Evolutionary conservation across 2,797 vertebrate species (phyloP), one percentile per base, ranked within the genome.

Genomic region (Acestrorhynchus altus): DNA sequence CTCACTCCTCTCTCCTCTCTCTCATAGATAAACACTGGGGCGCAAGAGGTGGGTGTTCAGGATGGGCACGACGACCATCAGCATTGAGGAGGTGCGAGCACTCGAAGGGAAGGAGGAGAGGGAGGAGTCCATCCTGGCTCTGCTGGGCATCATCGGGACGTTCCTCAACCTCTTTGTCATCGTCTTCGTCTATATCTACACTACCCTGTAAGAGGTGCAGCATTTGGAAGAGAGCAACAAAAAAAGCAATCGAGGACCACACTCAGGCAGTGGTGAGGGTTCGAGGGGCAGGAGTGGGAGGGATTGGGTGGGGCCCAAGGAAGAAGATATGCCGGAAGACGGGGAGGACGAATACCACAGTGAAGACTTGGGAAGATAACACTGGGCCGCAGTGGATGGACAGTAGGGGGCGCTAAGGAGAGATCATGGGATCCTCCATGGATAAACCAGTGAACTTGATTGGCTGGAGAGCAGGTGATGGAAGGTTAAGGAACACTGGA

Each of bases 161-260:
- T 94, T 96, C 85, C 92, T 97, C 20, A 97, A 97, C 90, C 93
- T 97, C 67, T 96, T 96, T 78, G 95, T 96, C 77, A 96, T 96
- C 2, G 91, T 97, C 83, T 97, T 96, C 86, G 94, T 96, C 79
- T 97, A 96, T 84, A 95, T 97, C 84, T 97, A 96, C 83, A 96
- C 94, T 51, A 97, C 95, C 56, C 87, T 97, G 88, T 96, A 93
- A 96, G 77, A 77, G 26, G 28, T 20, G 31, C 42, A 26, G 35
- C 44, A 31, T 56, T 65, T 0, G 35, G 59, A 16, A 42, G 69
- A 10, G 24, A 42, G 24, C 35, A 15, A 35, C 31, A 35, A 35
- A 35, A 2, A 35, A 35, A 35, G 2, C 2, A 35, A 35, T 9
- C 9, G 9, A n/a, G 9, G 16, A 72, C 46, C 4, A 64, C 57